Evolutionary conservation across 2,113 vertebrate species (phyloP).

Genomic region (Rhodinocichla rosea): DNA sequence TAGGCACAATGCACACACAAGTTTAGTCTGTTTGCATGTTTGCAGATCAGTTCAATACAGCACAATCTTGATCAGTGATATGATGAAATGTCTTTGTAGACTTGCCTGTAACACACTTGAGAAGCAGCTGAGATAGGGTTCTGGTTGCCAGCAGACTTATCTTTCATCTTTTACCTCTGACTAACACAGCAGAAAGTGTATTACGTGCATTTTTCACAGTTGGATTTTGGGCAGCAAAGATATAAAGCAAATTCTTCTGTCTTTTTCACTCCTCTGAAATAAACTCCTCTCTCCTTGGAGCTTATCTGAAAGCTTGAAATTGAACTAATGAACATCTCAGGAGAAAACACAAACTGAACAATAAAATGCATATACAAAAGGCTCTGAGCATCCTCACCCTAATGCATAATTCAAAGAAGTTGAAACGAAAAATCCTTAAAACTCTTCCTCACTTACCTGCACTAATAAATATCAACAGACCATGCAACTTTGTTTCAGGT

Average conservation of each 20-base stretch:
- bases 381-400: not conserved
- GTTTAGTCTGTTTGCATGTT: not conserved
- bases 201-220: not conserved
- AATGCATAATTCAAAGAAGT: not conserved
- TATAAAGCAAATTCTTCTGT: not conserved
- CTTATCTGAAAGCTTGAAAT: not conserved
- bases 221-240: not conserved
- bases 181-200: not conserved
- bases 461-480: not conserved
- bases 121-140: not conserved
- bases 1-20: not conserved
- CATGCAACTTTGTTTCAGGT: not conserved
- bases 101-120: not conserved
- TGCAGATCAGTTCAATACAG: not conserved
- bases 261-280: not conserved
- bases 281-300: not conserved
- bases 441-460: not conserved
- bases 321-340: not conserved
- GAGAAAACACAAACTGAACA: not conserved
- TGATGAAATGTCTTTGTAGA: not conserved
- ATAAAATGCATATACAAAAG: not conserved
- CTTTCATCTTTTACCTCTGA: not conserved
- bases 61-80: not conserved
- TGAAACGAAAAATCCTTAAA: not conserved
- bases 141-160: not conserved